These are phyloP conservation scores for Nineta flava DNA, from an alignment of 2,888 invertebrate species.

Conservation along the genomic window DNA sequence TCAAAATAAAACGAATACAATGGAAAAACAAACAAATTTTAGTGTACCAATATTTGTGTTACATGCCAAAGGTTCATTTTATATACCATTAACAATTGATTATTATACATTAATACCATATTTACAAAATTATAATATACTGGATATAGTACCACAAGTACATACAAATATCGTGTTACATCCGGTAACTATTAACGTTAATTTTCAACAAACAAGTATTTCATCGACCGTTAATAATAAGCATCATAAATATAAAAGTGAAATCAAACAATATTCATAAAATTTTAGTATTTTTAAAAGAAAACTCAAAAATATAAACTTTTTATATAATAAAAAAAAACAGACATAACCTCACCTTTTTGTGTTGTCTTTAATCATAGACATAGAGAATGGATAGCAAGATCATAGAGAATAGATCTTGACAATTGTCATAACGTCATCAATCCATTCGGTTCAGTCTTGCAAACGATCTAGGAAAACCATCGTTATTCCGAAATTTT, in stretches of 20 bases:
- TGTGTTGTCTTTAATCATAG: no score
- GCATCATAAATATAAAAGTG: conserved; percentile 6
- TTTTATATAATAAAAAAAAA: no score
- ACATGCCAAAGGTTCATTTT: conserved; percentile 76
- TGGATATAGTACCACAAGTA: conserved; percentile 36
- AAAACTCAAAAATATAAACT: no score
- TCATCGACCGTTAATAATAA: background rate
- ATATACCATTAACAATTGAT: conserved; percentile 73
- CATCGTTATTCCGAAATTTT: no score
- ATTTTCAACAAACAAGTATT: conserved; percentile 35
- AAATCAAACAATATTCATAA: no score
- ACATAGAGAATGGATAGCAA: no score
- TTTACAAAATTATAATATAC: conserved; percentile 40
- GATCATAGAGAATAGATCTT: no score
- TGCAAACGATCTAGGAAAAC: no score
- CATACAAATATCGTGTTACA: conserved; percentile 47
- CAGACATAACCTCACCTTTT: no score
- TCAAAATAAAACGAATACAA: conserved; percentile 5
- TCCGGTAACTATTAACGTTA: conserved; percentile 82
- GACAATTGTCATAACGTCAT: no score
- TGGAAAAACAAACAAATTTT: conserved; percentile 21
- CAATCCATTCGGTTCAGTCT: no score
- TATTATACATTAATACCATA: conserved; percentile 54
- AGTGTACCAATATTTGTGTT: conserved; percentile 79
- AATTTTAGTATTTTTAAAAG: background rate